Evolutionary conservation across 2,888 invertebrate species (phyloP).

Genomic region (Geophilus truncorum): DNA sequence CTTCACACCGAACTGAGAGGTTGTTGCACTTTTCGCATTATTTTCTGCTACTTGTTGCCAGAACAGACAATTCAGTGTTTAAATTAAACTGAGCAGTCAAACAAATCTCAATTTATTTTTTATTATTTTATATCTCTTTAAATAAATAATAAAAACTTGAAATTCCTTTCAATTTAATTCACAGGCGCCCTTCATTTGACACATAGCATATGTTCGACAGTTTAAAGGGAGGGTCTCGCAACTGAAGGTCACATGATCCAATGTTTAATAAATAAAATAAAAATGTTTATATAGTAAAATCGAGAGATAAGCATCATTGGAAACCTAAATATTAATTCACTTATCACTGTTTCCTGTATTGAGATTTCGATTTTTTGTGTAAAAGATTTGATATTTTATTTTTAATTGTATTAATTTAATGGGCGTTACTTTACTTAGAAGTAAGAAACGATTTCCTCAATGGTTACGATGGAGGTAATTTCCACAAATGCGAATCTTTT

Average conservation of each 20-base stretch:
- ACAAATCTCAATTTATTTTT: not conserved
- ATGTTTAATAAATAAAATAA: not conserved
- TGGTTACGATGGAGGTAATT: not conserved
- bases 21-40: slow-evolving; percentile 3
- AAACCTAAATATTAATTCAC: not conserved
- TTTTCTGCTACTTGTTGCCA: slow-evolving; percentile 21
- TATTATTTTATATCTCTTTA: no score
- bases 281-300: not conserved
- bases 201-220: not conserved
- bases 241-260: slow-evolving; percentile 7
- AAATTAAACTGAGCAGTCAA: not conserved
- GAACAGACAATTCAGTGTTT: not conserved
- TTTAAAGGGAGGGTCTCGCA: not conserved
- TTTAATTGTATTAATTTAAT: not conserved
- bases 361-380: no score
- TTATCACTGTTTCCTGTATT: no score
- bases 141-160: no score
- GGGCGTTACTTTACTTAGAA: not conserved
- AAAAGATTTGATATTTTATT: not conserved
- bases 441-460: not conserved
- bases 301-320: not conserved
- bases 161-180: not conserved
- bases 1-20: not conserved
- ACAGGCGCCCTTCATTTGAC: not conserved
- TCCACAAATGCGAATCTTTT: not conserved